Base-by-base conservation (phyloP, 1,140 invertebrate genomes). In the Colletes gigas region DNA sequence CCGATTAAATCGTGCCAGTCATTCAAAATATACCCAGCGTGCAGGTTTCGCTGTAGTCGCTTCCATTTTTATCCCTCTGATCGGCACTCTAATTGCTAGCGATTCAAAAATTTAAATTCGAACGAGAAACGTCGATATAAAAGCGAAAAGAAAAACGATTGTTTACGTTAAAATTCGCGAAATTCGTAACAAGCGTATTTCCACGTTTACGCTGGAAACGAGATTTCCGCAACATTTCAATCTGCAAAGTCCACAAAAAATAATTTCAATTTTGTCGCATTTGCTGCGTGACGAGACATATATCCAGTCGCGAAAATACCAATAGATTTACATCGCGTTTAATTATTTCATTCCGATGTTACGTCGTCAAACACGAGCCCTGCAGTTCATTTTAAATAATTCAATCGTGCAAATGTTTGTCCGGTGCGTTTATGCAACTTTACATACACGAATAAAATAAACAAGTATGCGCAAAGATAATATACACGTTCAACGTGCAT, bases 341-440 rank as follows among this genome's bases (percentile, higher is more conserved):
- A 77, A 69, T 60, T 68, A 59, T 69, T 50, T 59, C 65, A 21
- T 52, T 19, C 39, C 21, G 19, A 69, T 14, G n/a, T 69, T 69
- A 44, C 14, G 8, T 1, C 15, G 52, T 50, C 4, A 12, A 75
- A 50, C n/a, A 21, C 0, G 6, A 2, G 19, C 12, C 12, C 5
- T 5, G 17, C 17, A 14, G 7, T 47, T 3, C 21, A 50, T 54
- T 75, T 55, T 30, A 15, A 55, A 75, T 65, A 65, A 75, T 54
- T 75, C 47, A 41, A n/a, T 17, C 9, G n/a, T 0, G 17, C 30
- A 52, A 63, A 74, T 52, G 44, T 52, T 21, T 15, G 47, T 3
- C 47, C 10, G 15, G 21, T 60, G 19, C 15, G 9, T 66, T 75
- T 57, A 1, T 47, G 14, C 3, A 30, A 39, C n/a, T 68, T 50